Evolutionary conservation across 1,140 invertebrate species (phyloP), one percentile per base, ranked within the genome.

Genomic region (Aphelenchoides avenae): DNA sequence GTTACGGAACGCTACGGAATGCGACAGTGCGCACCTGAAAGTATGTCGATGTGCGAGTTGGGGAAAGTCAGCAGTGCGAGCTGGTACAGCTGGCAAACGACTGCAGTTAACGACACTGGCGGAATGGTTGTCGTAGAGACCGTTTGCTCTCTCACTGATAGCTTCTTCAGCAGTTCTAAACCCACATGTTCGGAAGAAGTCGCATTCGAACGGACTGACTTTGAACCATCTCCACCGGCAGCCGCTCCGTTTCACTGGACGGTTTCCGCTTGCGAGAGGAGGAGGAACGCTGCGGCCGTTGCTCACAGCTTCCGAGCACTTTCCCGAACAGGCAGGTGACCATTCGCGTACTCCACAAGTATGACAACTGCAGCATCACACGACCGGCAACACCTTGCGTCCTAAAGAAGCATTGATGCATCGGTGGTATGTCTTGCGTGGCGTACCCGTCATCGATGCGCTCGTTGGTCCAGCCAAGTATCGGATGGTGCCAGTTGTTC

Each of bases 391-490:
- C 84, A 51, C 88, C 87, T 68, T 89, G 87, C 30, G 91, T 82
- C n/a, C 85, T 85, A 5, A 81, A 79, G 49, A 61, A 54, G 5
- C 37, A 47, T 11, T n/a, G 4, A 52, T 11, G 39, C 20, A 20
- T 15, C 3, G 30, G 34, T 42, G 40, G 42, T 22, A 39, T 27
- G 20, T 7, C 27, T 31, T 26, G 27, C 9, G 50, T 57, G 29
- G 33, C 36, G n/a, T 47, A 80, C 79, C 79, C 79, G 49, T 78
- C 76, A 76, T 93, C 89, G 40, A 88, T 84, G 7, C 84, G 84
- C 66, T 92, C 89, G 7, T 87, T 86, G 79, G 92, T 91, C 90
- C 91, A 97, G n/a, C 92, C 92, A 5, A 98, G 81, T 27, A 97
- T 85, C 15, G 92, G 91, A 81, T 98, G 91, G 91, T 91, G 96